Percentiles rank a stretch among this genome's conserved stretches.
Evolutionary conservation across 2,888 invertebrate genomes (phyloP).

Genomic region (Onchidella celtica): DNA sequence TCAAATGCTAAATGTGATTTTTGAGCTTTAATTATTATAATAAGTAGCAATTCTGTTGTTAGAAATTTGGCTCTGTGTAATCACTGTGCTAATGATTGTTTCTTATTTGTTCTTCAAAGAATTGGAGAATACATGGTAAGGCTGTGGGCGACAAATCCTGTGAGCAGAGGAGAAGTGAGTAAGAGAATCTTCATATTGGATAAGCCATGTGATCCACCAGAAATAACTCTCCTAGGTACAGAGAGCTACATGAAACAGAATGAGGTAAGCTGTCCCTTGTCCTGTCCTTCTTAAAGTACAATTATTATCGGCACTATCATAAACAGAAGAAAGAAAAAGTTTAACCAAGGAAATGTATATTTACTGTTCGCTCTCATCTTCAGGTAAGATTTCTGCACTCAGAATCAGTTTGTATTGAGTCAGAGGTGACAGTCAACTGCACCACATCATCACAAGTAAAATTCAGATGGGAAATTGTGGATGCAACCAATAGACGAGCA

Average conservation of each 20-base stretch:
- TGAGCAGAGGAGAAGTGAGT: slow-evolving; percentile 67
- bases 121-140: slow-evolving; percentile 71
- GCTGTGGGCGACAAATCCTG: slow-evolving; percentile 68
- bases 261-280: slow-evolving; percentile 20
- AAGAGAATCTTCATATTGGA: slow-evolving; percentile 71
- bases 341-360: too few relatives aligned
- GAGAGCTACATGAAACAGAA: background rate
- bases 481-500: background rate
- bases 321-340: too few relatives aligned
- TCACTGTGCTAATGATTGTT: too few relatives aligned
- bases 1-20: too few relatives aligned
- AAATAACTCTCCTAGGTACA: slow-evolving; percentile 58
- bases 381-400: slow-evolving; percentile 47
- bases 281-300: background rate
- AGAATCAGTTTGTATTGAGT: slow-evolving; percentile 64
- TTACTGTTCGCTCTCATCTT: too few relatives aligned
- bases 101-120: slow-evolving; percentile 66
- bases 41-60: too few relatives aligned
- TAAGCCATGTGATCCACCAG: slow-evolving; percentile 67
- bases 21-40: too few relatives aligned
- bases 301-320: background rate
- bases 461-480: slow-evolving; percentile 64
- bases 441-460: slow-evolving; percentile 58
- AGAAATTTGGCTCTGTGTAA: too few relatives aligned
- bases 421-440: slow-evolving; percentile 69